Conservation (phyloP, 2,888 invertebrate species). For the Watsonalla binaria region DNA sequence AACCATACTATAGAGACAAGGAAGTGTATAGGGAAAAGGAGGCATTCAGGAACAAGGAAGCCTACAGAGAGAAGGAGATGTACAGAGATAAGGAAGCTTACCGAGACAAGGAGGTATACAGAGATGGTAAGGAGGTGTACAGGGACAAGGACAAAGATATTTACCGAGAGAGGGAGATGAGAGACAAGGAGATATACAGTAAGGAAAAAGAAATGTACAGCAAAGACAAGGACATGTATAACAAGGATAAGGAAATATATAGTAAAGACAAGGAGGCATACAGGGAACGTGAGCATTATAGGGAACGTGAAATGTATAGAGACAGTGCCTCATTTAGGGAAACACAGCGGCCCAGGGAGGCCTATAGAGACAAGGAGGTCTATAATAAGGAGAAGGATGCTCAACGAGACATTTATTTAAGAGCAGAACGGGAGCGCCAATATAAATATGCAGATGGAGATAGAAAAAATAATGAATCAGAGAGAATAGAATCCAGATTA, state of each 20-base stretch:
- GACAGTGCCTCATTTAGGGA: constrained; percentile 50
- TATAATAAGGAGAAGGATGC: constrained; percentile 53
- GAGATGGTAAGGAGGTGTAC: constrained; percentile 39
- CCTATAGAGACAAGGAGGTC: constrained; percentile 53
- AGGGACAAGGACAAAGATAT: constrained; percentile 33
- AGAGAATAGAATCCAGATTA: constrained; percentile 63
- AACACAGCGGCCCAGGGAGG: constrained; percentile 43
- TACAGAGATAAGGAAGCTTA: constrained; percentile 44
- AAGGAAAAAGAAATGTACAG: constrained; percentile 58
- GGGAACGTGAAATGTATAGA: constrained; percentile 54
- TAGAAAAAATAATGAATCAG: constrained; percentile 54
- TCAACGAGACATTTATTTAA: constrained; percentile 51
- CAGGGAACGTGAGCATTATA: constrained; percentile 64
- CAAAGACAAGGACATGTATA: constrained; percentile 54
- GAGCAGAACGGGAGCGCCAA: constrained; percentile 48
- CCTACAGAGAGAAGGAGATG: constrained; percentile 23
- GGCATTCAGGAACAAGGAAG: constrained; percentile 36
- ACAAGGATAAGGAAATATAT: constrained; percentile 55
- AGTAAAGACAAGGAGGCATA: constrained; percentile 59
- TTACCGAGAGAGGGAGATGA: constrained; percentile 40
- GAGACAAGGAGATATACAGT: constrained; percentile 48
- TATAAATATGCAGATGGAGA: constrained; percentile 61
- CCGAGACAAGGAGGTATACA: constrained; percentile 44
- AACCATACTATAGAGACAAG: constrained; percentile 63
- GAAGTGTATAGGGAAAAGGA: constrained; percentile 54